phyloP scores from a whole-genome alignment of 2,113 vertebrate species.

The Chascanopsetta lugubris region DNA sequence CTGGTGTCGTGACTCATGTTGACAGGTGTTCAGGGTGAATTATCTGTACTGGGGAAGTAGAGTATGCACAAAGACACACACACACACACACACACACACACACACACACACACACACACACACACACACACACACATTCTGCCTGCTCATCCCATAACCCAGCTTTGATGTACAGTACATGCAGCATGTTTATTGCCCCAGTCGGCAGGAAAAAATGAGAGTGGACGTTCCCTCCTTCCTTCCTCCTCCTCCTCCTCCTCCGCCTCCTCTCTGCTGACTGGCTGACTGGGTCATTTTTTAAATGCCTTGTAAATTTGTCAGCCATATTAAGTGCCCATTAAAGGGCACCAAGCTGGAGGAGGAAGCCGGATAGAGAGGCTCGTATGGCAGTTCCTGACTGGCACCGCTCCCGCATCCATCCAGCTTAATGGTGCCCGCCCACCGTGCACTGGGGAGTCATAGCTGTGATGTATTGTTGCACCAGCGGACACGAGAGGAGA shows the following conservation, averaged over 20 bases:
- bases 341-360: constrained; percentile 73
- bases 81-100: constrained; percentile 4
- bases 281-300: constrained; percentile 81
- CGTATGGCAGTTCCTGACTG: constrained; percentile 60
- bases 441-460: constrained; percentile 59
- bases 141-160: constrained; percentile 47
- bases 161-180: constrained; percentile 66
- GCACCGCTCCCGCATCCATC: constrained; percentile 65
- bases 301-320: constrained; percentile 83
- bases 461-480: constrained; percentile 63
- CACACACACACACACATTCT: constrained; percentile 22
- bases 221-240: constrained; percentile 64
- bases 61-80: constrained; percentile 31
- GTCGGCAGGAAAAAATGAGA: constrained; percentile 73
- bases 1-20: constrained; percentile 77
- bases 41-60: constrained; percentile 58
- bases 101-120: too few relatives aligned
- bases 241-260: constrained; percentile 54
- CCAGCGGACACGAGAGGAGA: constrained; percentile 46
- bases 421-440: constrained; percentile 64
- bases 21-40: constrained; percentile 82
- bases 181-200: constrained; percentile 70
- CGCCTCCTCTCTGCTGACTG: constrained; percentile 57
- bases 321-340: constrained; percentile 81
- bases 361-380: constrained; percentile 59